Evolutionary conservation across 2,797 vertebrate genomes (phyloP), one percentile per base, ranked within the genome.

Genomic region (Caiman crocodilus): DNA sequence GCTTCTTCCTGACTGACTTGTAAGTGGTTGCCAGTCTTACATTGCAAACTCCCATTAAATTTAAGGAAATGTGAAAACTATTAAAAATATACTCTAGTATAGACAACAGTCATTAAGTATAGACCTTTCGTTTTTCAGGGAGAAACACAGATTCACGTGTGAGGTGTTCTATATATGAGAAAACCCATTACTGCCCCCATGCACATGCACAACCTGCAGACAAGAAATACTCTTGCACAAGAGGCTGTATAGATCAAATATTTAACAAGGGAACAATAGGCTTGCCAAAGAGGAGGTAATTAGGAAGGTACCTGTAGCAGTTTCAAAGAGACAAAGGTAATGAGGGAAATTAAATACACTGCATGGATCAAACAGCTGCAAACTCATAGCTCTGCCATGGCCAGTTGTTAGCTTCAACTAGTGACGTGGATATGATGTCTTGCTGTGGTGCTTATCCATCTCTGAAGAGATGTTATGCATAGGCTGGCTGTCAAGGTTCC

Each of bases 321-420:
- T 57, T 93, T 78, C 90, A 84, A 93, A 90, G 75, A 83, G 85
- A 17, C 0, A 11, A 67, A 85, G 71, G 16, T 79, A 81, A 79
- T 50, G 18, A 1, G 9, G 92, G 65, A 63, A 87, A 85, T 9
- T 87, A 28, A 85, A 69, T 42, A 28, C 64, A 21, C 55, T 92
- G 67, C 55, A 73, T 15, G 42, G 80, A 67, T 21, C 57, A 90
- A n/a, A 57, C 84, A 80, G 69, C 89, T 88, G 75, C 94, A 87
- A 55, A 64, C 35, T 26, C 4, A 58, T 57, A 91, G 95, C 87
- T 79, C 73, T 87, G n/a, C 64, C 58, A 65, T 74, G 94, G 56
- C 79, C 88, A 76, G 76, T 84, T 92, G 59, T 64, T 86, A 88
- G 50, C 35, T 90, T 89, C 84, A 89, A 93, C 94, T 90, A 94